Conservation (phyloP, 2,113 vertebrate species). For the Dromaius novaehollandiae region DNA sequence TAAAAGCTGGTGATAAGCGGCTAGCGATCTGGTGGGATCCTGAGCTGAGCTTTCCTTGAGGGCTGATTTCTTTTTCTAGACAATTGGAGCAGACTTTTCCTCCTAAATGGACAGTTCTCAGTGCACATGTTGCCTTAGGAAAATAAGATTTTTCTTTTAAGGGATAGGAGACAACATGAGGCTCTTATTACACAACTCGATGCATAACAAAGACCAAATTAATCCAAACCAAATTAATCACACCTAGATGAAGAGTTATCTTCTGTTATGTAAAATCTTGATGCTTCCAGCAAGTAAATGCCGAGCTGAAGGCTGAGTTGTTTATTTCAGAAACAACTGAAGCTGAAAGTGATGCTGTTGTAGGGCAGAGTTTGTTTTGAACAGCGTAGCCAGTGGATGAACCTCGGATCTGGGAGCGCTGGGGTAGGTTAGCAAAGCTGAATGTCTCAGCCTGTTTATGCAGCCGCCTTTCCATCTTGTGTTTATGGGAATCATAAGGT, state of each 20-base stretch:
- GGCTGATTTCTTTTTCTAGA: background rate
- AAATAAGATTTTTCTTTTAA: background rate
- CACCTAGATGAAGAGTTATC: background rate
- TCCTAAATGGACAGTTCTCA: background rate
- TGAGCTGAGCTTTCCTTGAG: background rate
- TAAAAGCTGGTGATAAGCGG: background rate
- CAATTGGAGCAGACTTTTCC: background rate
- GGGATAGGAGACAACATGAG: background rate
- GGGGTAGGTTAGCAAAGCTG: background rate
- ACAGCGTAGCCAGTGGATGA: background rate
- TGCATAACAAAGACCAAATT: background rate
- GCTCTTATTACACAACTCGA: background rate
- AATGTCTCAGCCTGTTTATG: background rate
- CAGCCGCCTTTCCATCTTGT: background rate
- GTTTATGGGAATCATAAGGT: background rate
- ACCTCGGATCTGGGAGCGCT: background rate
- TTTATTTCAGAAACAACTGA: conserved; percentile 12
- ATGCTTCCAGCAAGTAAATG: background rate
- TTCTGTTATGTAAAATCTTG: background rate
- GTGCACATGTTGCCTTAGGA: background rate
- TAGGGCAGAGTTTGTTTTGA: background rate
- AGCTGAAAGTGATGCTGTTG: background rate
- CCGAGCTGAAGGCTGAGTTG: conserved; percentile 27
- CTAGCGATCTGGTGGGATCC: background rate
- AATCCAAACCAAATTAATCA: background rate